Evolutionary conservation across 2,888 invertebrate species (phyloP), one percentile per base, ranked within the genome.

Genomic region (Macrophya alboannulata): DNA sequence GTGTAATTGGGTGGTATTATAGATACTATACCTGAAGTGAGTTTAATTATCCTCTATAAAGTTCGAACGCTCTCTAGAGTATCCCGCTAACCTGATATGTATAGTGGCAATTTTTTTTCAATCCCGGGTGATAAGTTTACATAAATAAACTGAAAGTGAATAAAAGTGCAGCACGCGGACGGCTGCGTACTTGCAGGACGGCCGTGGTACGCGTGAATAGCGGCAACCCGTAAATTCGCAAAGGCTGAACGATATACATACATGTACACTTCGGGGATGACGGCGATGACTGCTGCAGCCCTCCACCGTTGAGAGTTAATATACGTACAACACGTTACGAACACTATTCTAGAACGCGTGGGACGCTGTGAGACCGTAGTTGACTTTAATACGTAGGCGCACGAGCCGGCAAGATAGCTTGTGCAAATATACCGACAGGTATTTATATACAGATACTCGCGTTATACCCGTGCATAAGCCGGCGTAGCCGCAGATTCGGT

Each of bases 101-200:
- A 31, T 3, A 37, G 71, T 45, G 72, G 12, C 31, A 68, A n/a
- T n/a, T n/a, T 21, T 45, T 45, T 74, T 45, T 31, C 15, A 3
- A 74, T 74, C 10, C 12, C 12, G 43, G n/a, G 17, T 71, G 17
- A 31, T 71, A 31, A 40, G n/a, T 40, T 15, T 25, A 37, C 37
- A n/a, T 15, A 8, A 74, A 45, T 12, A 15, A 45, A 45, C 43
- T 15, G n/a, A 71, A 45, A 21, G 72, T 74, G 45, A 74, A 45
- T 45, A 45, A 43, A 45, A 74, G 45, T 74, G 72, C 72, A 21
- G 45, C 72, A 9, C 45, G 71, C 40, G 71, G 72, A 45, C 45
- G 45, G 45, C 45, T 74, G 40, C 72, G 45, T 25, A 40, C 37
- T 71, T 15, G 12, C 25, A 25, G 71, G n/a, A 71, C 40, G 71